Evolutionary conservation across 2,113 vertebrate genomes (phyloP).

Genomic region (Lates calcarifer): DNA sequence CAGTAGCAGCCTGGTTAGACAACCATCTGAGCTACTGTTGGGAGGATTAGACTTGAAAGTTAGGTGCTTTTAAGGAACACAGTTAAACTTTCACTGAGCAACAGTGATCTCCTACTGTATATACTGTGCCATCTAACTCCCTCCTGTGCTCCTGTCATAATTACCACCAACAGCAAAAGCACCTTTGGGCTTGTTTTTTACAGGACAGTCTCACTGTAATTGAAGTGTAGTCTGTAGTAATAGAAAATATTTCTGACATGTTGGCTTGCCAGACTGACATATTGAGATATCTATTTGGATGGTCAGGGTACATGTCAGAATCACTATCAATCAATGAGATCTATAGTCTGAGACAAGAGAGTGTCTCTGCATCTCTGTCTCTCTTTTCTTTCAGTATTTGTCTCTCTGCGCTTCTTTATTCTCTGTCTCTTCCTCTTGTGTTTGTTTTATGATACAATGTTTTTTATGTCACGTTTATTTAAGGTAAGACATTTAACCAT

Average conservation of each 20-base stretch:
- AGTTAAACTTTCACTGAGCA: no score
- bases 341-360: slow-evolving; percentile 18
- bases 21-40: no score
- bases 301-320: slow-evolving; percentile 21
- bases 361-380: background rate
- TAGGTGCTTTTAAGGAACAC: no score
- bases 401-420: background rate
- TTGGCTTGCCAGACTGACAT: slow-evolving; percentile 21
- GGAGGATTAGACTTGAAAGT: no score
- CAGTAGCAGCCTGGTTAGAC: no score
- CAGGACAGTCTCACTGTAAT: background rate
- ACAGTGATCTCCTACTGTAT: no score
- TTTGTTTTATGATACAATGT: no score
- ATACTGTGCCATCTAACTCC: background rate
- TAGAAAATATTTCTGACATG: slow-evolving; percentile 10
- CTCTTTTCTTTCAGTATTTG: background rate
- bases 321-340: slow-evolving; percentile 27
- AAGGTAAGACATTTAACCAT: no score
- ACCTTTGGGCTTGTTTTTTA: background rate
- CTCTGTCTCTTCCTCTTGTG: background rate
- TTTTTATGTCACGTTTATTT: no score
- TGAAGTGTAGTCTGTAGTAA: background rate
- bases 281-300: slow-evolving; percentile 23
- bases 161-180: background rate
- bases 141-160: background rate